phyloP scores from a whole-genome alignment of 2,113 vertebrate genomes.

The Melanotaenia duboulayi region DNA sequence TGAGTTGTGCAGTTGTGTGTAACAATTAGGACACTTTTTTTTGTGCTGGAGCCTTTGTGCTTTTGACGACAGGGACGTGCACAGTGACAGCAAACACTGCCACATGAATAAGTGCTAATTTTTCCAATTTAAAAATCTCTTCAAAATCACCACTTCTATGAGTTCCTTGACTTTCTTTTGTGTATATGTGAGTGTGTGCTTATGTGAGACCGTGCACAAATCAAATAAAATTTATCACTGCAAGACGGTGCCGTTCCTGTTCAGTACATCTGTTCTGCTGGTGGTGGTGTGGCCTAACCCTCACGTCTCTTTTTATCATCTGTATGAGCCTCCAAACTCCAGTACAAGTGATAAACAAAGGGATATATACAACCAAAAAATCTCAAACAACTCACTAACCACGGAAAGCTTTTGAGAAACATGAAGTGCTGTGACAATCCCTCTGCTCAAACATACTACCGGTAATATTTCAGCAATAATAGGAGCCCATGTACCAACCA shows the following conservation, averaged over 20 bases:
- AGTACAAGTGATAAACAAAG: slow-evolving; percentile 40
- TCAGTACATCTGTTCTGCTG: slow-evolving; percentile 41
- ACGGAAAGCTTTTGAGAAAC: slow-evolving; percentile 25
- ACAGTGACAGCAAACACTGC: background rate
- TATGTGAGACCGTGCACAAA: background rate
- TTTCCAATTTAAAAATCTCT: background rate
- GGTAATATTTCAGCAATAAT: slow-evolving; percentile 29
- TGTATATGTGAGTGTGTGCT: background rate
- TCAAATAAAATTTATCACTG: slow-evolving; percentile 44
- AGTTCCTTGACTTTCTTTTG: background rate
- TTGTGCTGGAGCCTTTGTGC: background rate
- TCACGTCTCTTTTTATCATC: slow-evolving; percentile 51
- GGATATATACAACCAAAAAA: slow-evolving; percentile 26
- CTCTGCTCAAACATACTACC: slow-evolving; percentile 28
- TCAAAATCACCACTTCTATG: background rate
- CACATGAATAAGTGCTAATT: background rate
- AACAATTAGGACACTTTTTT: background rate
- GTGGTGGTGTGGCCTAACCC: slow-evolving; percentile 21
- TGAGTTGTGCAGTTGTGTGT: slow-evolving; percentile 13
- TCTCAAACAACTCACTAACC: slow-evolving; percentile 16
- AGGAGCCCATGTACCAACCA: slow-evolving; percentile 32
- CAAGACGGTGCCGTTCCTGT: slow-evolving; percentile 19
- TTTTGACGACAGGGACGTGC: background rate
- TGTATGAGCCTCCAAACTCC: slow-evolving; percentile 31
- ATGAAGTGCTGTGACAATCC: slow-evolving; percentile 1